Percentiles rank a stretch among this genome's conserved stretches.
phyloP scores from a whole-genome alignment of 2,113 vertebrate genomes.

The Gallinago jamesoni region DNA sequence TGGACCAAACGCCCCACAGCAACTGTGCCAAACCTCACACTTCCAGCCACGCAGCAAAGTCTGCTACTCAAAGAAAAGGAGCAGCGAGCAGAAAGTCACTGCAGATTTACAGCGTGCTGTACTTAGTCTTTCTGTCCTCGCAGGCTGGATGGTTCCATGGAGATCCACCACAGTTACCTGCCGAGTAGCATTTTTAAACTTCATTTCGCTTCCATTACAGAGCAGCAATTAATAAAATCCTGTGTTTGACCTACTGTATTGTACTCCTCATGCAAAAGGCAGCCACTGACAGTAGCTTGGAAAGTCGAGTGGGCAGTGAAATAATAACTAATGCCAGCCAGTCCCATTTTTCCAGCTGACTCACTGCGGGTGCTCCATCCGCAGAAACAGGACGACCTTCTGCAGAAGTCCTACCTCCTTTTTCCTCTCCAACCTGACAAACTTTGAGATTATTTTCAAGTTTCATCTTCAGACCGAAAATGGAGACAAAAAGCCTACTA shows the following conservation, averaged over 20 bases:
- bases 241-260: not conserved
- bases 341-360: not conserved
- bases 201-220: not conserved
- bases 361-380: not conserved
- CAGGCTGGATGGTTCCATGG: not conserved
- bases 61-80: accelerated
- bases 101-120: too few relatives aligned
- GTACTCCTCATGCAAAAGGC: too few relatives aligned
- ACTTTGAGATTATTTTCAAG: not conserved
- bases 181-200: not conserved
- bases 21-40: not conserved
- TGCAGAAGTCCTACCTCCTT: not conserved
- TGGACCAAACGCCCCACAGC: not conserved
- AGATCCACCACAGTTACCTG: not conserved
- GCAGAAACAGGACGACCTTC: not conserved
- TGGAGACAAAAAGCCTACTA: not conserved
- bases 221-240: not conserved
- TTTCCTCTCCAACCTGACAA: not conserved
- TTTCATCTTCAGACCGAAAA: not conserved
- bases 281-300: not conserved
- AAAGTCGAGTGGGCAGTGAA: not conserved
- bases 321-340: not conserved
- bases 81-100: not conserved
- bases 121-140: accelerated
- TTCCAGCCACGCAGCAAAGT: not conserved